phyloP scores from a whole-genome alignment of 1,140 invertebrate species.

The Drosophila ambigua region DNA sequence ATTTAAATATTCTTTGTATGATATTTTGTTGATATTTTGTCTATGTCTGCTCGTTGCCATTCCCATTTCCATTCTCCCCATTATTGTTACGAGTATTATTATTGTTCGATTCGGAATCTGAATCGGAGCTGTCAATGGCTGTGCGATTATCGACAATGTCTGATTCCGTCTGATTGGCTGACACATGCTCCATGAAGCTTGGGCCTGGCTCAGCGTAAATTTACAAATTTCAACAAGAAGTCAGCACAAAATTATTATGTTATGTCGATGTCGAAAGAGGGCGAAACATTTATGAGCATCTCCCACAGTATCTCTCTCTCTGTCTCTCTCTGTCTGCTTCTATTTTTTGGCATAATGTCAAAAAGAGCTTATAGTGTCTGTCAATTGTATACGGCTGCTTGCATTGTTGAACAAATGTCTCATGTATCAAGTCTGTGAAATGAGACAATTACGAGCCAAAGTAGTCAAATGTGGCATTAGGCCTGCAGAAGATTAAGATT shows the following conservation, averaged over 20 bases:
- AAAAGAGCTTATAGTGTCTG: constrained; percentile 48
- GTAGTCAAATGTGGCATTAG: no score
- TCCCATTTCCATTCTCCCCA: constrained; percentile 27
- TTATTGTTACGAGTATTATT: constrained; percentile 44
- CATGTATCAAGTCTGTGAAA: no score
- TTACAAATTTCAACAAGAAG: constrained; percentile 79
- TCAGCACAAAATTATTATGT: constrained; percentile 79
- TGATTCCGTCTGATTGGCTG: constrained; percentile 44
- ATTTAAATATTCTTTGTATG: constrained; percentile 40
- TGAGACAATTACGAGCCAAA: no score
- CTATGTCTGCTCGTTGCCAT: constrained; percentile 47
- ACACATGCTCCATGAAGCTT: constrained; percentile 42
- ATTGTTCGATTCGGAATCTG: constrained; percentile 20
- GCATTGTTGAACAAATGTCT: no score
- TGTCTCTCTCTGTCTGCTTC: not conserved
- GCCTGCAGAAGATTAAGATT: no score
- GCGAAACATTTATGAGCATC: constrained; percentile 35
- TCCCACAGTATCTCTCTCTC: not conserved
- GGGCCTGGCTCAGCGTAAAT: constrained; percentile 69
- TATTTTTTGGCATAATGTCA: constrained; percentile 47
- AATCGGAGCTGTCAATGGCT: constrained; percentile 62
- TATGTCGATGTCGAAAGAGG: constrained; percentile 21
- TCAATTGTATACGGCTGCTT: constrained; percentile 31
- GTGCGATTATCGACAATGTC: constrained; percentile 54
- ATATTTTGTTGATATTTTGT: constrained; percentile 34